Evolutionary conservation across 1,140 invertebrate species (phyloP).

Genomic region (Platyscapa corneri): DNA sequence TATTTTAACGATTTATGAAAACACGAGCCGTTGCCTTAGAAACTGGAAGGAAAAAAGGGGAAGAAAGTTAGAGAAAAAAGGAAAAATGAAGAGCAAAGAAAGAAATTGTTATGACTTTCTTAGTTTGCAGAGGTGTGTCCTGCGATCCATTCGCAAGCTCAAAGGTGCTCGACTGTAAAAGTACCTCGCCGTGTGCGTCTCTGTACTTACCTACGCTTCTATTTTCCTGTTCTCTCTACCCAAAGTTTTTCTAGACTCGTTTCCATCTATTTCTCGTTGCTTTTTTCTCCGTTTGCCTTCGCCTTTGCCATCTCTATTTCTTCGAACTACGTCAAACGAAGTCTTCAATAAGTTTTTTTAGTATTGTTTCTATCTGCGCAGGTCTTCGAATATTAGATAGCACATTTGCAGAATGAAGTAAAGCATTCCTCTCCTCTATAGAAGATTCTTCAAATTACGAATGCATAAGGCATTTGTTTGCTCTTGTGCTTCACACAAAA

Average conservation of each 20-base stretch:
- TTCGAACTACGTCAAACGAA: conserved; percentile 38
- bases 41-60: neutral
- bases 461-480: neutral
- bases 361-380: neutral
- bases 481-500: too few relatives aligned
- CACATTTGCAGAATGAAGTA: conserved; percentile 37
- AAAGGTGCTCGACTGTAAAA: conserved; percentile 44
- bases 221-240: neutral
- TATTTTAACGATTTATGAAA: neutral
- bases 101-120: conserved; percentile 38
- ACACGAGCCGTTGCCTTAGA: neutral
- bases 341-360: neutral
- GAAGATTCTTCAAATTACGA: conserved; percentile 32
- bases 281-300: neutral
- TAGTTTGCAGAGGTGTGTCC: neutral
- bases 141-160: conserved; percentile 28
- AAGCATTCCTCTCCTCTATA: neutral
- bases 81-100: neutral
- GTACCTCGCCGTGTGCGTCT: neutral
- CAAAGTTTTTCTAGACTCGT: neutral
- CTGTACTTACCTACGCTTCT: neutral
- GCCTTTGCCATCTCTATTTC: neutral
- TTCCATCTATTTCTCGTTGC: neutral
- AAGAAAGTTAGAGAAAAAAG: neutral
- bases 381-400: conserved; percentile 31